Evolutionary conservation across 2,797 vertebrate genomes (phyloP).

Genomic region (Sandelia bainsii): DNA sequence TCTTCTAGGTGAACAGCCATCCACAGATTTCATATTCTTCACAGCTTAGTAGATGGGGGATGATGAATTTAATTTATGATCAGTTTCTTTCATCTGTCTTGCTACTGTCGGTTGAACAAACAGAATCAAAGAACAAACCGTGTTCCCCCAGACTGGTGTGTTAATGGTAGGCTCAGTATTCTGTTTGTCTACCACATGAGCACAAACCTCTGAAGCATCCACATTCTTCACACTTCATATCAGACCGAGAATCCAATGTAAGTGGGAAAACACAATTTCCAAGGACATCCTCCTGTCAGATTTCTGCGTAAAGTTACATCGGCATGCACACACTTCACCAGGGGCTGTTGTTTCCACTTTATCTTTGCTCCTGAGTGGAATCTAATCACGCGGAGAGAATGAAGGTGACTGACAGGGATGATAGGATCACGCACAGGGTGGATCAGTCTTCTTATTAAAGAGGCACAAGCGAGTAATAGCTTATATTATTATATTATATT

Average conservation of each 20-base stretch:
- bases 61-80: not conserved
- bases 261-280: not conserved
- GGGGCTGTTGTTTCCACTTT: not conserved
- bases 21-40: constrained; percentile 1
- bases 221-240: constrained; percentile 12
- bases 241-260: not conserved
- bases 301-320: not conserved
- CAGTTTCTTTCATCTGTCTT: constrained; percentile 3
- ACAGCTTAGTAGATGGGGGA: not conserved
- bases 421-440: not conserved
- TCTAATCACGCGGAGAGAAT: not conserved
- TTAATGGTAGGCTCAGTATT: constrained; percentile 28
- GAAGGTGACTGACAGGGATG: not conserved
- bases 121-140: not conserved
- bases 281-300: constrained; percentile 5
- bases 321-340: not conserved
- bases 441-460: constrained; percentile 24
- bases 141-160: not conserved
- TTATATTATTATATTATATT: not conserved
- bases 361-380: not conserved
- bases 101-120: not conserved
- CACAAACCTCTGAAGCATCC: constrained; percentile 11
- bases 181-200: not conserved
- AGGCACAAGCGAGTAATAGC: not conserved
- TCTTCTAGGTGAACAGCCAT: constrained; percentile 19